Evolutionary conservation across 2,888 invertebrate genomes (phyloP), one percentile per base, ranked within the genome.

Genomic region (Cotesia congregata): DNA sequence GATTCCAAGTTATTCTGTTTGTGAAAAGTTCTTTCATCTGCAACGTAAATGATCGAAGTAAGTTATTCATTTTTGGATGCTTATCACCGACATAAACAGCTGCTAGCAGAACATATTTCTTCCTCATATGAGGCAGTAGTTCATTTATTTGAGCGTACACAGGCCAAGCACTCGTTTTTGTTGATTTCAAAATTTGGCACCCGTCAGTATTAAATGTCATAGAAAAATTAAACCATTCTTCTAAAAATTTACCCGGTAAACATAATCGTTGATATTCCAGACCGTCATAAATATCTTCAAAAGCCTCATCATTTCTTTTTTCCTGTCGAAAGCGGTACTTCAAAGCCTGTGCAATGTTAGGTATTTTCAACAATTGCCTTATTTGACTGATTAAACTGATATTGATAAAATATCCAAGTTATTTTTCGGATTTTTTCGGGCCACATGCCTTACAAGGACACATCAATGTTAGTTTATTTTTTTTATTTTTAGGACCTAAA

Each of bases 121-220:
- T 78, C 1, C 80, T 62, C 6, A 68, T 38, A 20, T 80, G 78
- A 12, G 80, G 81, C 5, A 81, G 73, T 0, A 82, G 41, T 72
- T 82, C 81, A 39, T 81, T 80, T 9, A 82, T 67, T 75, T 77
- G 76, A 2, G 76, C 60, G 62, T 77, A 79, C 3, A 82, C 39
- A 3, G 81, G 79, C 78, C 78, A 82, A 5, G 64, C 72, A 40
- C 68, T 75, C 0, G 72, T 20, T 15, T 62, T 74, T 5, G 77
- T 77, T 5, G 81, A 80, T 6, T 64, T 69, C 5, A 67, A 9
- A 1, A 77, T 17, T 17, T 67, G 17, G n/a, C 40, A 72, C 7
- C 79, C 81, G 72, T 81, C 78, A 0, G 77, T 79, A 12, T 77
- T 77, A 1, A 81, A 39, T 0, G 76, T 77, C 1, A 77, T 61